Base-by-base conservation (phyloP, 2,113 vertebrate genomes). In the Chaetodon trifascialis region DNA sequence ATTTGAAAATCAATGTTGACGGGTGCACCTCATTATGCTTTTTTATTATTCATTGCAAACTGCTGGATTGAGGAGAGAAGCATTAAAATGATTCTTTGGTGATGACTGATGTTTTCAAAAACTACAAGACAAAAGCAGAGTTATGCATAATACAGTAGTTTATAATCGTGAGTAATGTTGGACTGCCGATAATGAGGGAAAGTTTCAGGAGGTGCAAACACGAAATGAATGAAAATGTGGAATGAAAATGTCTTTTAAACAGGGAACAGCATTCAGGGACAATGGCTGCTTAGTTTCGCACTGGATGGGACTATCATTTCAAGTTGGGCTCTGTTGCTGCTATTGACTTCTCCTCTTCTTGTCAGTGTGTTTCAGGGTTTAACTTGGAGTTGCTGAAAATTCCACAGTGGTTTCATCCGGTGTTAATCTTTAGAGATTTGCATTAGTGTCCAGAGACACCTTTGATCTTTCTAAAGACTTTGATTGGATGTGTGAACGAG, bases 381-480 rank as follows among this genome's bases (percentile, higher is more conserved):
- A 88, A 89, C 74, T 89, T 69, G 2, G 76, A 84, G 91, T 89
- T 82, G 76, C 84, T 90, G 89, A 94, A 88, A 92, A 95, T 94
- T 92, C 92, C 91, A 81, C 86, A 77, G 89, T 65, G 88, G 91
- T 94, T 94, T 93, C 89, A 94, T 94, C 93, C 90, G 83, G 87
- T 84, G 91, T 90, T 95, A 95, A 95, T 95, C 94, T 94, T 77
- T 12, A 73, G 91, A 93, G 94, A 95, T 95, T 94, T 94, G 94
- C 92, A 95, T 95, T 93, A 91, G 93, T 95, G 94, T 95, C 93
- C 85, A 88, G 80, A 90, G 82, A 87, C 92, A 93, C 90, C 94
- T 95, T 95, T 96, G 94, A 96, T 95, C 94, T 94, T 83, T 87
- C 84, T 85, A 89, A 88, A 94, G 91, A 93, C 91, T 88, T 82